phyloP scores from a whole-genome alignment of 1,140 invertebrate species.

The Pseudomyrmex dendroicus region DNA sequence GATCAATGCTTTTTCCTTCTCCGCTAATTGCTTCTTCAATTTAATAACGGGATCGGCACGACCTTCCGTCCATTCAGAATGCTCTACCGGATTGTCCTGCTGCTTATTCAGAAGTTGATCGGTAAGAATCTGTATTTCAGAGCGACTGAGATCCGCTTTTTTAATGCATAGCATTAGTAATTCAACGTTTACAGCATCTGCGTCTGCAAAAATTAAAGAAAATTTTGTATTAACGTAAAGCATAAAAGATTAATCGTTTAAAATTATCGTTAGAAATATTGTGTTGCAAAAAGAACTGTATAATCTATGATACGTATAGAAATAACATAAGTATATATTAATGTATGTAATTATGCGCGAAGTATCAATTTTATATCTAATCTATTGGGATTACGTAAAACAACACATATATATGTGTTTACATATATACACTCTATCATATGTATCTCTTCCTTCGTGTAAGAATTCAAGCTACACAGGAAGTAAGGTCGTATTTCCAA shows the following conservation, averaged over 20 bases:
- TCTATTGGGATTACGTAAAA: no score
- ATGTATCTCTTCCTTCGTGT: neutral
- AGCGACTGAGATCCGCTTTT: slow-evolving; percentile 91
- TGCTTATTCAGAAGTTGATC: slow-evolving; percentile 95
- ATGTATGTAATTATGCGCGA: no score
- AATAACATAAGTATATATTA: neutral
- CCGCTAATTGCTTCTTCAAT: slow-evolving; percentile 93
- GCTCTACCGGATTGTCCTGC: slow-evolving; percentile 89
- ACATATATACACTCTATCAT: neutral
- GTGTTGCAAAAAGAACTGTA: neutral
- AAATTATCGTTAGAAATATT: neutral
- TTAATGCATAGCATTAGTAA: slow-evolving; percentile 90
- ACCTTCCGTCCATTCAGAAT: slow-evolving; percentile 95
- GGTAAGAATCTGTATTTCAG: slow-evolving; percentile 94
- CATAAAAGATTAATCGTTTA: neutral
- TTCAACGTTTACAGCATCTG: slow-evolving; percentile 88
- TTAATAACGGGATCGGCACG: slow-evolving; percentile 93
- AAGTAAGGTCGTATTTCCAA: slow-evolving; percentile 47
- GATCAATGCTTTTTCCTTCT: slow-evolving; percentile 90
- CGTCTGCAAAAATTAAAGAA: slow-evolving; percentile 81
- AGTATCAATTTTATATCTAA: no score
- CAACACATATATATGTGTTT: neutral
- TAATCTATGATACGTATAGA: neutral
- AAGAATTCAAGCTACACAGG: slow-evolving; percentile 8
- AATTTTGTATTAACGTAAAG: slow-evolving; percentile 3